Evolutionary conservation across 2,797 vertebrate species (phyloP).

Genomic region (Epinephelus coioides): DNA sequence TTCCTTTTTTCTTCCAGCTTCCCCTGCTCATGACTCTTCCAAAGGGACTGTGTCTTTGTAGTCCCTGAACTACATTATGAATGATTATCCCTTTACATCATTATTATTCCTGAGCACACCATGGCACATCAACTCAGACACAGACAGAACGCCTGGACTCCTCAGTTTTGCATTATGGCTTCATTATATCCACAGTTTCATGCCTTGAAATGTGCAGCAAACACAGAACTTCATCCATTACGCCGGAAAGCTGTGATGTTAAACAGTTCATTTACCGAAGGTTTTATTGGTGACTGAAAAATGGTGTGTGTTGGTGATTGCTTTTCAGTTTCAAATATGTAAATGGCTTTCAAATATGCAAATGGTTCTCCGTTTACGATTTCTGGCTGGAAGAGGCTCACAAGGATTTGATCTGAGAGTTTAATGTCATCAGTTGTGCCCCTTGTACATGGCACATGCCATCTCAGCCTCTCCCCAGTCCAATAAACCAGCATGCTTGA

Average conservation of each 20-base stretch:
- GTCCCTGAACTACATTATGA: constrained; percentile 71
- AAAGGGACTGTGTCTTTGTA: constrained; percentile 70
- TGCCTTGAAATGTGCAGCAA: constrained; percentile 62
- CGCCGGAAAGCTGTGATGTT: constrained; percentile 64
- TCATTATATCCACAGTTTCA: constrained; percentile 69
- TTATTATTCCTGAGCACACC: constrained; percentile 77
- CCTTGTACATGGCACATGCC: constrained; percentile 76
- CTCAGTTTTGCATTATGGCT: constrained; percentile 69
- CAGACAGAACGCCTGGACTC: constrained; percentile 60
- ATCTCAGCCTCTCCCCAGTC: constrained; percentile 68
- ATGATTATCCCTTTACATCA: constrained; percentile 71
- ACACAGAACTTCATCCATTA: constrained; percentile 68
- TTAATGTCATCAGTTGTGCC: constrained; percentile 79
- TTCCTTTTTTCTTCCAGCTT: constrained; percentile 49
- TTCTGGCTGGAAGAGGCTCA: constrained; percentile 69
- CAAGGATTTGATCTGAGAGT: constrained; percentile 77
- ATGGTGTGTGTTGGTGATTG: constrained; percentile 65
- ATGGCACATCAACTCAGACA: constrained; percentile 72
- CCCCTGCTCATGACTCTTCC: constrained; percentile 53
- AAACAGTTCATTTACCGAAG: constrained; percentile 72
- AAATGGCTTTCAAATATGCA: constrained; percentile 73
- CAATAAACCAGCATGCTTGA: constrained; percentile 79
- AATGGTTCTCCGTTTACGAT: constrained; percentile 73
- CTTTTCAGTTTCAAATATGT: constrained; percentile 73
- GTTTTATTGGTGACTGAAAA: constrained; percentile 75